Percentiles rank a stretch among this genome's conserved stretches.
Conservation (phyloP, 2,797 vertebrate species). For the Stomatorhinus walkeri region DNA sequence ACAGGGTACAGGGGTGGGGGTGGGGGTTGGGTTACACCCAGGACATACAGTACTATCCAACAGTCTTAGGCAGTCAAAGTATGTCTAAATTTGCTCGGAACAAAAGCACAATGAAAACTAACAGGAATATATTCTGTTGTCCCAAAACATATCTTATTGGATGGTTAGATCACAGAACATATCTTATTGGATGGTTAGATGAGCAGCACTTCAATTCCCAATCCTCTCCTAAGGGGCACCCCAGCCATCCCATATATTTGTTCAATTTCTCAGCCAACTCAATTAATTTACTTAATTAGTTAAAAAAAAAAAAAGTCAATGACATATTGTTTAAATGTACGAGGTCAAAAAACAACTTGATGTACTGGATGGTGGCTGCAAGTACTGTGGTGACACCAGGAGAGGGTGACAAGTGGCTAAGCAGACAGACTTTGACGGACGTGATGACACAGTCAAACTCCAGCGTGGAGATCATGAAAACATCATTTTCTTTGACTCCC, state of each 20-base stretch:
- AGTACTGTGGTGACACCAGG: background rate
- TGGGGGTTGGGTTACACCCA: background rate
- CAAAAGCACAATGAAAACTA: background rate
- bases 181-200: background rate
- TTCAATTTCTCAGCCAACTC: background rate
- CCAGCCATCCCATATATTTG: background rate
- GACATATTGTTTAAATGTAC: background rate
- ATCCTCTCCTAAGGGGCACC: background rate
- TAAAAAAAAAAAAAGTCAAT: background rate
- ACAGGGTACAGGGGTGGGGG: background rate
- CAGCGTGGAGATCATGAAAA: background rate
- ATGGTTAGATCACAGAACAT: background rate
- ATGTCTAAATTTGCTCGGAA: background rate
- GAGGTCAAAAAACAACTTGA: background rate
- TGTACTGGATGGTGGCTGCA: background rate
- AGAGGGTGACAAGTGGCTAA: background rate
- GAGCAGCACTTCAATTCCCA: background rate
- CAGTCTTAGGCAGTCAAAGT: background rate
- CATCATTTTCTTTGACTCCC: background rate
- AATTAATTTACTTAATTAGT: background rate
- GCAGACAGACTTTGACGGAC: background rate
- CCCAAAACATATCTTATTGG: background rate
- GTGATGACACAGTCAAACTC: background rate
- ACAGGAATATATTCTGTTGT: background rate
- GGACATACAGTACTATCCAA: background rate